Base-by-base conservation (phyloP, 2,888 invertebrate genomes). In the Rhagonycha fulva region DNA sequence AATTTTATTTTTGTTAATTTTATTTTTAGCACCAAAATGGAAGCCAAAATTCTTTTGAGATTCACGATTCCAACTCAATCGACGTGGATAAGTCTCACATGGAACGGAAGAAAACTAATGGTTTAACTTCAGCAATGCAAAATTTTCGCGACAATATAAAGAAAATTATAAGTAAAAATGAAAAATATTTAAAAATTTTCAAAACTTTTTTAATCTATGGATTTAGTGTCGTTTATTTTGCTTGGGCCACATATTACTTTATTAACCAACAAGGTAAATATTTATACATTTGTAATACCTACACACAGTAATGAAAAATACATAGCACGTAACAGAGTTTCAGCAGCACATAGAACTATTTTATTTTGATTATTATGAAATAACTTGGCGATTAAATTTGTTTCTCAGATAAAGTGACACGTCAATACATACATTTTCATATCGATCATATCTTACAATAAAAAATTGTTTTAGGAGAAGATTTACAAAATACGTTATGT, bases 401-500 rank as follows among this genome's bases (percentile, higher is more conserved):
- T n/a, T n/a, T n/a, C n/a, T n/a, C n/a, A n/a, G n/a, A n/a, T n/a
- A n/a, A n/a, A n/a, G n/a, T n/a, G n/a, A n/a, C n/a, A n/a, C n/a
- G n/a, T n/a, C n/a, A n/a, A n/a, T n/a, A n/a, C n/a, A n/a, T n/a
- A n/a, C n/a, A n/a, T n/a, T n/a, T n/a, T n/a, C n/a, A n/a, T n/a
- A n/a, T n/a, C n/a, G n/a, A n/a, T n/a, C n/a, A n/a, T n/a, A n/a
- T n/a, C n/a, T n/a, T n/a, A n/a, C n/a, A n/a, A n/a, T n/a, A n/a
- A n/a, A n/a, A n/a, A n/a, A n/a, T n/a, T n/a, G 14, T 77, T 80
- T 0, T 61, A 81, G 81, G 73, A 62, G 60, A 24, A 4, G 72
- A 62, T 10, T 26, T 81, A 4, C 68, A 66, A n/a, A 69, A 77
- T n/a, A 83, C 84, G 2, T 80, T 82, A 83, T 95, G 95, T 84